phyloP scores from a whole-genome alignment of 2,797 vertebrate species.

The Lophotriccus pileatus region DNA sequence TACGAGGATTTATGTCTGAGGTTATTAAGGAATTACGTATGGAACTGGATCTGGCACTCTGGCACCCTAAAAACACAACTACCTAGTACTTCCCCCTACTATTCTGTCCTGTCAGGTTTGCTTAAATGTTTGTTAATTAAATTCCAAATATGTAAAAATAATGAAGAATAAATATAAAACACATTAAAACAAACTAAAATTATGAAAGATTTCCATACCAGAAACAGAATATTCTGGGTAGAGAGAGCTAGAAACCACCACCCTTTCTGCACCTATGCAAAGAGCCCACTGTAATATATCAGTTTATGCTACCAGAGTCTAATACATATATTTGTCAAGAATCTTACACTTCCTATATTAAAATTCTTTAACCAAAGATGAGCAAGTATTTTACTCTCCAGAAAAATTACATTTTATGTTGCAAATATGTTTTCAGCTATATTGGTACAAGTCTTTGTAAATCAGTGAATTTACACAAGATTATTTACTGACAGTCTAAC shows the following conservation, averaged over 20 bases:
- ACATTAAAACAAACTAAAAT: neutral
- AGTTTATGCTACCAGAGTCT: neutral
- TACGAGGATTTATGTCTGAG: neutral
- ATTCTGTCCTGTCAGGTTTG: fast-evolving
- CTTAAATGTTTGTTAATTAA: neutral
- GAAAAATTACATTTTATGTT: neutral
- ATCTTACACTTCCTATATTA: neutral
- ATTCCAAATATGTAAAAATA: neutral
- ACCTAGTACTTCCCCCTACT: neutral
- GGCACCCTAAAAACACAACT: neutral
- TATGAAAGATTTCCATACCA: neutral
- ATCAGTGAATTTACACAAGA: neutral
- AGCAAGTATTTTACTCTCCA: neutral
- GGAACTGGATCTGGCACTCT: neutral
- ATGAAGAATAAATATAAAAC: neutral
- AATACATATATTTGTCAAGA: neutral
- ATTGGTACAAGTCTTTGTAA: neutral
- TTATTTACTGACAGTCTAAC: neutral
- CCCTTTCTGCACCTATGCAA: neutral
- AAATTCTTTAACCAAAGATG: neutral
- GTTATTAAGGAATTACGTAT: neutral
- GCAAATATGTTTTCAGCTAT: neutral
- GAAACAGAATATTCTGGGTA: neutral
- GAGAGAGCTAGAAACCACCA: neutral
- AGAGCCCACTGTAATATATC: neutral